A percentile compares a stretch with the other conserved stretches of the same genome.
Conservation (phyloP, 2,888 invertebrate species). For the Diaperis boleti region DNA sequence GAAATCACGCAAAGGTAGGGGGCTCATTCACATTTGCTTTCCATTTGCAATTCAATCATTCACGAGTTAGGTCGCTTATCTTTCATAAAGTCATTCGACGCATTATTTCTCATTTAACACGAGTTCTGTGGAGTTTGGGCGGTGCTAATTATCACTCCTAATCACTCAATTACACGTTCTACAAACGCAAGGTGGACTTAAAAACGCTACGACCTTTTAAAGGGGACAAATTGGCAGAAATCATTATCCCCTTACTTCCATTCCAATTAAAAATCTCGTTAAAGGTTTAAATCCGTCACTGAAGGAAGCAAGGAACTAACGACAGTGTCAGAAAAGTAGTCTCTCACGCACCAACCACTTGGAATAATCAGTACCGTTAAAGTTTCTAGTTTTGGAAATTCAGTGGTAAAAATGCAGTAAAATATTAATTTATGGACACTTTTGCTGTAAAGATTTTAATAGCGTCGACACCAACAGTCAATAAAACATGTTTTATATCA, state of each 20-base stretch:
- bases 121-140: neutral
- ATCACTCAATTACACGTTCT: constrained; percentile 13
- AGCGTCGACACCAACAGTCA: too few relatives aligned
- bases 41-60: constrained; percentile 42
- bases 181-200: constrained; percentile 16
- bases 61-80: constrained; percentile 32
- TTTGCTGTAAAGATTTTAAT: too few relatives aligned
- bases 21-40: constrained; percentile 48
- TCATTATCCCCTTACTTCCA: neutral
- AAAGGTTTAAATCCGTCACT: too few relatives aligned
- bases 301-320: too few relatives aligned
- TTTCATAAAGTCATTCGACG: constrained; percentile 14
- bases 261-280: neutral
- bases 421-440: too few relatives aligned
- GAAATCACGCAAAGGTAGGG: constrained; percentile 75
- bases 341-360: too few relatives aligned
- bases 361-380: too few relatives aligned
- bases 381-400: too few relatives aligned
- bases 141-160: constrained; percentile 7
- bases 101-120: neutral
- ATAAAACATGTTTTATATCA: too few relatives aligned
- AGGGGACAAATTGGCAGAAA: neutral
- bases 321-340: too few relatives aligned
- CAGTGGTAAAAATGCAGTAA: too few relatives aligned
- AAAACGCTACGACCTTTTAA: neutral